Evolutionary conservation across 2,888 invertebrate genomes (phyloP).

Genomic region (Oligia latruncula): DNA sequence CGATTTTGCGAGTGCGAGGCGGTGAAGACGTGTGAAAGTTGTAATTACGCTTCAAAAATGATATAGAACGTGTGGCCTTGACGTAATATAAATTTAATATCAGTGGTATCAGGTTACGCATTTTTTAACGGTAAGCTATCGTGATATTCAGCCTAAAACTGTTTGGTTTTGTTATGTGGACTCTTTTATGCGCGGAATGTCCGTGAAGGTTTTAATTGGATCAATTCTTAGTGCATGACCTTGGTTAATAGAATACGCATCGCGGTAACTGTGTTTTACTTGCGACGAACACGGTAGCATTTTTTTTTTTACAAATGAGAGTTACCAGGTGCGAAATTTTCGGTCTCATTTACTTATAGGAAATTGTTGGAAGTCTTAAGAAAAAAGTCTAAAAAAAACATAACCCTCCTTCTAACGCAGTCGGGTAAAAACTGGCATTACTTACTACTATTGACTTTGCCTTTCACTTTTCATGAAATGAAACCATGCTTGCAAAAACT

Average conservation of each 20-base stretch:
- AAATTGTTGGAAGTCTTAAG: background rate
- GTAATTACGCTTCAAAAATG: slow-evolving; percentile 74
- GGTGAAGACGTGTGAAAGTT: slow-evolving; percentile 85
- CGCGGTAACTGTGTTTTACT: slow-evolving; percentile 54
- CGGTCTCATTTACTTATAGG: background rate
- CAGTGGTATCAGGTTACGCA: slow-evolving; percentile 63
- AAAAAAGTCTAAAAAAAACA: background rate
- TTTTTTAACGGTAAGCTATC: slow-evolving; percentile 52
- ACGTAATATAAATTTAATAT: slow-evolving; percentile 63
- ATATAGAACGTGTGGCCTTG: slow-evolving; percentile 77
- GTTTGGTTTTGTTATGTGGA: slow-evolving; percentile 20
- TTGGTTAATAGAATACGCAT: slow-evolving; percentile 68
- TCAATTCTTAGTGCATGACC: slow-evolving; percentile 66
- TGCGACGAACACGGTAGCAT: slow-evolving; percentile 39
- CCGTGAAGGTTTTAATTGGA: slow-evolving; percentile 63
- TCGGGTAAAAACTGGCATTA: slow-evolving; percentile 1
- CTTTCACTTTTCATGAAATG: slow-evolving; percentile 48
- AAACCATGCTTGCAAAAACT: slow-evolving; percentile 8
- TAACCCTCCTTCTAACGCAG: too few species aligned
- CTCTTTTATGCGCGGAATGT: slow-evolving; percentile 36
- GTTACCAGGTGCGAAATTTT: slow-evolving; percentile 57
- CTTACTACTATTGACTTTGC: slow-evolving; percentile 5
- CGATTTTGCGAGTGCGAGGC: slow-evolving; percentile 83
- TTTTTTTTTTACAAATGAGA: slow-evolving; percentile 39
- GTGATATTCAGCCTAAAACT: slow-evolving; percentile 10